Conservation (phyloP, 2,888 invertebrate genomes). For the Nyleta sp. region DNA sequence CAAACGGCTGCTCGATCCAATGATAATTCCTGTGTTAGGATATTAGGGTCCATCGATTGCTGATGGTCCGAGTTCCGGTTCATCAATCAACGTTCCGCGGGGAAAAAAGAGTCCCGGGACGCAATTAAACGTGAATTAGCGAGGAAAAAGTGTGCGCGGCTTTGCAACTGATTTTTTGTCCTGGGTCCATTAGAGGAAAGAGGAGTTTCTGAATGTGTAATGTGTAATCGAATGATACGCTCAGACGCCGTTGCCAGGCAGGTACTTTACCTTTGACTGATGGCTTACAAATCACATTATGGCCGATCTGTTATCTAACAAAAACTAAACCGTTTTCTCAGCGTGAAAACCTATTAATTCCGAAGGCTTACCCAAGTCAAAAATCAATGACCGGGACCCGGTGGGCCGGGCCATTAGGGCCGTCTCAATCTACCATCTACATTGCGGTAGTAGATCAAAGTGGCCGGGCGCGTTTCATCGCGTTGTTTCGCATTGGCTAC, state of each 20-base stretch:
- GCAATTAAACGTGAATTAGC: constrained; percentile 40
- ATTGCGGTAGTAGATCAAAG: constrained; percentile 57
- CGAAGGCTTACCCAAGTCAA: constrained; percentile 31
- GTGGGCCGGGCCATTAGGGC: constrained; percentile 51
- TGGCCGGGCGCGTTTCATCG: constrained; percentile 29
- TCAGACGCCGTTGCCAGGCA: constrained; percentile 39
- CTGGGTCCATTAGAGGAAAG: constrained; percentile 17
- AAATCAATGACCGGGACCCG: constrained; percentile 55
- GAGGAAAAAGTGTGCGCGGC: constrained; percentile 9
- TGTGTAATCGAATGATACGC: constrained; percentile 56
- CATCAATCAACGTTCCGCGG: constrained; percentile 35
- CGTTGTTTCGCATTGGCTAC: too few relatives aligned
- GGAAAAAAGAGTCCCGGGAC: constrained; percentile 8
- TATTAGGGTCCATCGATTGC: constrained; percentile 19
- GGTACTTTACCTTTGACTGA: constrained; percentile 45
- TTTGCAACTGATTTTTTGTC: constrained; percentile 33
- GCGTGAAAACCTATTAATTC: constrained; percentile 55
- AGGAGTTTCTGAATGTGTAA: constrained; percentile 29
- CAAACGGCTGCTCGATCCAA: too few relatives aligned
- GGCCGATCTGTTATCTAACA: constrained; percentile 48
- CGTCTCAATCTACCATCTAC: constrained; percentile 47
- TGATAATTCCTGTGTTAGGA: too few relatives aligned
- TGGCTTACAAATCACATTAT: constrained; percentile 52
- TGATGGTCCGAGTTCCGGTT: constrained; percentile 19
- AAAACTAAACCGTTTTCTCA: constrained; percentile 57